Evolutionary conservation across 2,797 vertebrate genomes (phyloP), one percentile per base, ranked within the genome.

Genomic region (Amphiprion clarkii): DNA sequence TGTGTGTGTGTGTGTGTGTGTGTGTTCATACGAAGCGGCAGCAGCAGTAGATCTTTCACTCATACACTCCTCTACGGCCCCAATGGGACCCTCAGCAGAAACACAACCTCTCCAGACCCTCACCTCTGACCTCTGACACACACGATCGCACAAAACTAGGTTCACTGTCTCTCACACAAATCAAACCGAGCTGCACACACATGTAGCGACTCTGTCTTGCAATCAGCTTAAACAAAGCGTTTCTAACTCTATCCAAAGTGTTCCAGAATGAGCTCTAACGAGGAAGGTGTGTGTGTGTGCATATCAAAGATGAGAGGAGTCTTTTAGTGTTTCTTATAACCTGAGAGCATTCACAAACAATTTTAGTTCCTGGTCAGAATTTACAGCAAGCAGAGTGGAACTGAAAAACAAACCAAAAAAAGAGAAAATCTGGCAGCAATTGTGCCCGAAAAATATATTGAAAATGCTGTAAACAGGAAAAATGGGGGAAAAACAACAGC

Each of bases 31-130:
- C 52, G 44, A 65, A 76, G 84, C 72, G 55, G 44, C 44, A 74
- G 88, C 81, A 74, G 88, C 81, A 87, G 83, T 88, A 89, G 87
- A 86, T 87, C 86, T 88, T 75, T 81, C 78, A 67, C 79, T 87
- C 88, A 81, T 87, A 88, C 79, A 79, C 74, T 79, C 75, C 51
- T 53, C 60, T 87, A 92, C 16, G 82, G 86, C 86, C 90, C 93
- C 89, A 85, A 56, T 59, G 93, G 92, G 92, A 89, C 91, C 83
- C 76, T 89, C 85, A 66, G 79, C 71, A 88, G 92, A 89, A 91
- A 92, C 92, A 91, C 88, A 89, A 91, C 83, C 90, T 93, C 87
- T 87, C 92, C 92, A 93, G 92, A 90, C 91, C 91, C 89, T 93
- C 82, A 95, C 93, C 94, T 94, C 73, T 91, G 83, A 93, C 93